Evolutionary conservation across 1,140 invertebrate genomes (phyloP), one percentile per base, ranked within the genome.

Genomic region (Drosophila dunni): DNA sequence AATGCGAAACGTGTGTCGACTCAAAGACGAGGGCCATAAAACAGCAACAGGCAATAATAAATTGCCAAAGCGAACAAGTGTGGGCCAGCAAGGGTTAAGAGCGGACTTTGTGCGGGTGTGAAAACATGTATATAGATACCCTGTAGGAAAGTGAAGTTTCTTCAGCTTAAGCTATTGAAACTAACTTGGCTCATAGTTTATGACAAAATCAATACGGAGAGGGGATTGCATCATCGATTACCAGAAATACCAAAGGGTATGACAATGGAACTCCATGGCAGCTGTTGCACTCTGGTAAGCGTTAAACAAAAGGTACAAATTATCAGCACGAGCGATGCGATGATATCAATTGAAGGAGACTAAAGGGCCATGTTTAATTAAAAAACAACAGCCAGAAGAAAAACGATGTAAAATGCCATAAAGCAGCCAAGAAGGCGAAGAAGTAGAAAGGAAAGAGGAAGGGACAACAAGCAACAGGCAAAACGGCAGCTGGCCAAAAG

Each of bases 1-100:
- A 81, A 81, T 75, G 79, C 65, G 71, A 81, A 81, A 81, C 79
- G 79, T 81, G 79, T 78, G 75, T 66, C 68, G 63, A 81, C 77
- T 81, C 67, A 69, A 60, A 54, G 65, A 38, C 56, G 61, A 63
- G 62, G 61, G 42, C 70, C 44, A 75, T 82, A 75, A 82, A 66
- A 34, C 54, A 62, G 45, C 61, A 81, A 81, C 75, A 75, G 48
- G 69, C 51, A 45, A 69, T 78, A 78, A 81, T 78, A 78, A 81
- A 81, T 64, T 51, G 51, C 60, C 33, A 58, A 57, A 60, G 24
- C 48, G 38, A 76, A 67, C 42, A 40, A 64, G 67, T 70, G 48
- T 69, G 42, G 17, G 53, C 9, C 36, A 53, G 10, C 4, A 34
- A 17, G 60, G 15, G 44, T 65, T 10, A 20, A 13, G 20, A 57